Evolutionary conservation across 2,888 invertebrate species (phyloP).

Genomic region (Diachrysia chrysitis): DNA sequence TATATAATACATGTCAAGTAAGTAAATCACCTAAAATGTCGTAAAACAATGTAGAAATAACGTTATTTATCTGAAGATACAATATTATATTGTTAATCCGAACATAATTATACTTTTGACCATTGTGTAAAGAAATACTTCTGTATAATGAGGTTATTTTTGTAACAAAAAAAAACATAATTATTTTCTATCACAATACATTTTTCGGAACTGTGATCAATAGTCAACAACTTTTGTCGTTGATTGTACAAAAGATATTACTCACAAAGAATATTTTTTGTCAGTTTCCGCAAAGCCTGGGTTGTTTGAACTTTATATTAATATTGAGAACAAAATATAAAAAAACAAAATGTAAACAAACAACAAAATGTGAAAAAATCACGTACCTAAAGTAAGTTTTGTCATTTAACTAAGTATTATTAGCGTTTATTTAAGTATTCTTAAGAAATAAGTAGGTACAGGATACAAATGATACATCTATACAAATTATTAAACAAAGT

Average conservation of each 20-base stretch:
- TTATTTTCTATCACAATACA: not conserved
- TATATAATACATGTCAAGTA: no score
- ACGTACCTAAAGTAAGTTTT: no score
- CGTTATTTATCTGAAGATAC: no score
- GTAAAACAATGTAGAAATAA: no score
- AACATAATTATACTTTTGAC: not conserved
- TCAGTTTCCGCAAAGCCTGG: not conserved
- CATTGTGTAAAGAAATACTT: not conserved
- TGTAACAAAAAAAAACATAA: slow-evolving; percentile 3
- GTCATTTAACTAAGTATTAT: not conserved
- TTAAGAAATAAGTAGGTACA: no score
- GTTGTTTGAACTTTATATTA: not conserved
- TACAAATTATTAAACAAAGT: no score
- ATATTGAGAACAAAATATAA: not conserved
- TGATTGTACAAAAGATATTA: not conserved
- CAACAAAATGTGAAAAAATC: no score
- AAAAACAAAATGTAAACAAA: no score
- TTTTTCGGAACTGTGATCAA: not conserved
- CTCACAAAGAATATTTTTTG: not conserved
- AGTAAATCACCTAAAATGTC: no score
- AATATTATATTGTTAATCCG: no score
- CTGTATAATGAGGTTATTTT: not conserved
- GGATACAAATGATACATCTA: no score
- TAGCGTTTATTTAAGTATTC: no score
- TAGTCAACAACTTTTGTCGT: not conserved